Evolutionary conservation across 2,888 invertebrate genomes (phyloP).

Genomic region (Caenorhabditis angaria): DNA sequence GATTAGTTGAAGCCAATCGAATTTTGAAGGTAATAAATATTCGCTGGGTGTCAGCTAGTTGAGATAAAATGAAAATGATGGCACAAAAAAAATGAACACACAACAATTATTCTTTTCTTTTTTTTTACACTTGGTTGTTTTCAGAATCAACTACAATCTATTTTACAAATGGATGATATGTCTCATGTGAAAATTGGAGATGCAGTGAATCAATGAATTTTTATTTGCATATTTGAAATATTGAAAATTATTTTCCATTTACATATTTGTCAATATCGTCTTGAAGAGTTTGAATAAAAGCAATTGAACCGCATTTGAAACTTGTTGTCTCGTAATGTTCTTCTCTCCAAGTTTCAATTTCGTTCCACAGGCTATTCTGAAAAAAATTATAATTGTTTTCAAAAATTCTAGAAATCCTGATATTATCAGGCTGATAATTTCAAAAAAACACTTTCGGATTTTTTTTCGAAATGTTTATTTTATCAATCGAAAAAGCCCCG

Average conservation of each 20-base stretch:
- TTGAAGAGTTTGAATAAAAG: slow-evolving; percentile 26
- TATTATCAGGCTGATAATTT: too few species aligned
- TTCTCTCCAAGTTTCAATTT: slow-evolving; percentile 10
- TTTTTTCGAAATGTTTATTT: too few species aligned
- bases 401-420: too few species aligned
- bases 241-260: background rate
- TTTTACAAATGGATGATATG: slow-evolving; percentile 66
- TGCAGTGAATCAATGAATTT: slow-evolving; percentile 22
- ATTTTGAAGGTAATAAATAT: slow-evolving; percentile 54
- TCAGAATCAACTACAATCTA: slow-evolving; percentile 67
- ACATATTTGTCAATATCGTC: slow-evolving; percentile 20
- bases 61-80: background rate
- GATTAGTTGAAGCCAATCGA: slow-evolving; percentile 62
- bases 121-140: too few species aligned
- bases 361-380: slow-evolving; percentile 33
- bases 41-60: slow-evolving; percentile 5
- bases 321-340: slow-evolving; percentile 29
- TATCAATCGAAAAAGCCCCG: too few species aligned
- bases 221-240: slow-evolving; percentile 6
- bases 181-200: slow-evolving; percentile 38
- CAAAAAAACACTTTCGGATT: too few species aligned
- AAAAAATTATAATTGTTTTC: background rate
- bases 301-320: slow-evolving; percentile 29
- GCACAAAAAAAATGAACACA: too few species aligned
- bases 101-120: too few species aligned